Conservation (phyloP, 2,113 vertebrate genomes). For the Macheiramphus alcinus region DNA sequence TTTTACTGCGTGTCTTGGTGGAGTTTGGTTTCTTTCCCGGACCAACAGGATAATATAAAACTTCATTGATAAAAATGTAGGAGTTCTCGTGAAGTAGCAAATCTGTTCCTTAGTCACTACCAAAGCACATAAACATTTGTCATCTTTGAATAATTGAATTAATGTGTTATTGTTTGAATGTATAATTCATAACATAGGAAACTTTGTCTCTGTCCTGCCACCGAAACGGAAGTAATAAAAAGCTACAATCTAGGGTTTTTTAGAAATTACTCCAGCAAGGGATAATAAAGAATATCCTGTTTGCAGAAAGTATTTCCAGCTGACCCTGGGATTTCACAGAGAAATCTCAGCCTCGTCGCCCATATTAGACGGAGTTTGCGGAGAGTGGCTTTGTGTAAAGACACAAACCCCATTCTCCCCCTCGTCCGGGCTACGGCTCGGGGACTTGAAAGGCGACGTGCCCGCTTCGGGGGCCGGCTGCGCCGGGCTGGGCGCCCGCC, state of each 20-base stretch:
- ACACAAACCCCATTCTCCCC: background rate
- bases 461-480: background rate
- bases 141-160: slow-evolving; percentile 84
- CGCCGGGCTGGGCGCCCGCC: background rate
- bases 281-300: slow-evolving; percentile 52
- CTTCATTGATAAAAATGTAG: slow-evolving; percentile 70
- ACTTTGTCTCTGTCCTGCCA: slow-evolving; percentile 75
- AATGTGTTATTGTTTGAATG: slow-evolving; percentile 83
- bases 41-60: slow-evolving; percentile 42
- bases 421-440: background rate
- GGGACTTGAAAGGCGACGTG: background rate
- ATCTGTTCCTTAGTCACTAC: slow-evolving; percentile 68
- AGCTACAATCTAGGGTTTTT: slow-evolving; percentile 17
- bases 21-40: slow-evolving; percentile 51
- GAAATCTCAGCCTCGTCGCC: background rate
- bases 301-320: slow-evolving; percentile 38
- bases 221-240: slow-evolving; percentile 68
- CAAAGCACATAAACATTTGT: slow-evolving; percentile 79
- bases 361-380: background rate
- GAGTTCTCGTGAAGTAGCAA: slow-evolving; percentile 52
- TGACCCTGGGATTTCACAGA: background rate
- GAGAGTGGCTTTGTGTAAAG: background rate
- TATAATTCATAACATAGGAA: slow-evolving; percentile 80
- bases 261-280: slow-evolving; percentile 30
- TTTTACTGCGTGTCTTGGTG: slow-evolving; percentile 32